Conservation (phyloP, 2,113 vertebrate genomes). For the Hyperoodon ampullatus region DNA sequence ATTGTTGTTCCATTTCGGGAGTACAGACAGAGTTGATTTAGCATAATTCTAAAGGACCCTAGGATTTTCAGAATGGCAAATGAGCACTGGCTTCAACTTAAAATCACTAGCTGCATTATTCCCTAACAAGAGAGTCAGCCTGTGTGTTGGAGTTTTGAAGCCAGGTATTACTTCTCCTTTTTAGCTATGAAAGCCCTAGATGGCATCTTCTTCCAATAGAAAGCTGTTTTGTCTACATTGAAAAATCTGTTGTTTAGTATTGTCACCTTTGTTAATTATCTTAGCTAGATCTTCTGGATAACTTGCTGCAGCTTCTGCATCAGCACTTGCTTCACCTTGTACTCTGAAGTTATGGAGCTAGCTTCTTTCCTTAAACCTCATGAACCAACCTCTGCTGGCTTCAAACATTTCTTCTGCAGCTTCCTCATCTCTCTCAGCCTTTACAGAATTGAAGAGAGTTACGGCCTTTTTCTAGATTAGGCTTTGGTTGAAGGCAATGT, state of each 20-base stretch:
- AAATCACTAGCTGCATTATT: not conserved
- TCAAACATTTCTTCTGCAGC: not conserved
- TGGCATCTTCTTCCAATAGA: not conserved
- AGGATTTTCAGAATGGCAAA: not conserved
- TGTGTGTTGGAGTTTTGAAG: not conserved
- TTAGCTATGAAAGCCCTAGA: not conserved
- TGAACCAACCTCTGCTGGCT: not conserved
- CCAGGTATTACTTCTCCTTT: not conserved
- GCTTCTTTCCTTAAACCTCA: not conserved
- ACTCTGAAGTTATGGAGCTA: not conserved
- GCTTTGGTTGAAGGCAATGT: not conserved
- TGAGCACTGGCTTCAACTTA: not conserved
- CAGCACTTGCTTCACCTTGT: not conserved
- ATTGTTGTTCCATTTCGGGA: not conserved
- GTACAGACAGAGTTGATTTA: not conserved
- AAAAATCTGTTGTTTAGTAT: not conserved
- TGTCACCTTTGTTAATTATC: not conserved
- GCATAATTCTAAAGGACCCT: not conserved
- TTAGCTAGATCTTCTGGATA: not conserved
- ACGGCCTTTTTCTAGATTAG: not conserved
- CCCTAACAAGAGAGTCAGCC: not conserved
- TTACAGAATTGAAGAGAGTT: not conserved
- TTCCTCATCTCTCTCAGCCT: not conserved
- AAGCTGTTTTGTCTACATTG: not conserved
- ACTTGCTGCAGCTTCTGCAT: not conserved